Percentiles rank a stretch among this genome's conserved stretches.
Evolutionary conservation across 2,113 vertebrate species (phyloP).

Genomic region (Delphinus delphis): DNA sequence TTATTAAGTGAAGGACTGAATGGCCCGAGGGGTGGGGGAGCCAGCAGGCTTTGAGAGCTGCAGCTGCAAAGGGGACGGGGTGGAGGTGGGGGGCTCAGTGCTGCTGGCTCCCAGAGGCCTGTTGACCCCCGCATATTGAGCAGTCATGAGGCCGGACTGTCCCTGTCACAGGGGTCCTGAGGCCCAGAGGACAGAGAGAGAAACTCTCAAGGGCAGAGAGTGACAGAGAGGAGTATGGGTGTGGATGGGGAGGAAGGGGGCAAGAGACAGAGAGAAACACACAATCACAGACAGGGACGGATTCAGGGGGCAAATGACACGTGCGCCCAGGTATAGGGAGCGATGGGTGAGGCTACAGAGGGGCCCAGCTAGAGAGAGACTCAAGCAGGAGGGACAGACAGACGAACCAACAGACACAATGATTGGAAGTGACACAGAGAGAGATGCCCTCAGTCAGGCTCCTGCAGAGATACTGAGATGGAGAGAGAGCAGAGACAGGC

Average conservation of each 20-base stretch:
- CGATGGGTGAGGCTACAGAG: neutral
- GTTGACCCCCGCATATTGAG: neutral
- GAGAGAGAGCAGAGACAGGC: neutral
- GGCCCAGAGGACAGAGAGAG: neutral
- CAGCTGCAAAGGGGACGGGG: neutral
- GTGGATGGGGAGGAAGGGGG: neutral
- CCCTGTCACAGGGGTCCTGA: neutral
- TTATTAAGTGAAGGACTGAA: no score
- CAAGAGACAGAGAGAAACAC: no score
- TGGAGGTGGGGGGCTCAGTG: neutral
- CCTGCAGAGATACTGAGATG: neutral
- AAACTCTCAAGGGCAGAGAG: neutral
- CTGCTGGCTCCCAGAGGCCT: neutral
- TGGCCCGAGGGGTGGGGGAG: neutral
- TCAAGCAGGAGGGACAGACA: neutral
- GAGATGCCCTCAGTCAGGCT: neutral
- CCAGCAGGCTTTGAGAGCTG: neutral
- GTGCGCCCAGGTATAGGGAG: fast-evolving
- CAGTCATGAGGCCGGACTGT: neutral
- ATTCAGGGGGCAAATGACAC: neutral
- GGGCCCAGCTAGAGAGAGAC: neutral
- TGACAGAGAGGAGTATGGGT: neutral
- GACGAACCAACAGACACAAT: neutral
- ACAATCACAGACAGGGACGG: neutral
- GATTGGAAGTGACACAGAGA: neutral